These are phyloP conservation scores for Festucalex cinctus DNA, from an alignment of 2,113 vertebrate species.

Conservation along the genomic window DNA sequence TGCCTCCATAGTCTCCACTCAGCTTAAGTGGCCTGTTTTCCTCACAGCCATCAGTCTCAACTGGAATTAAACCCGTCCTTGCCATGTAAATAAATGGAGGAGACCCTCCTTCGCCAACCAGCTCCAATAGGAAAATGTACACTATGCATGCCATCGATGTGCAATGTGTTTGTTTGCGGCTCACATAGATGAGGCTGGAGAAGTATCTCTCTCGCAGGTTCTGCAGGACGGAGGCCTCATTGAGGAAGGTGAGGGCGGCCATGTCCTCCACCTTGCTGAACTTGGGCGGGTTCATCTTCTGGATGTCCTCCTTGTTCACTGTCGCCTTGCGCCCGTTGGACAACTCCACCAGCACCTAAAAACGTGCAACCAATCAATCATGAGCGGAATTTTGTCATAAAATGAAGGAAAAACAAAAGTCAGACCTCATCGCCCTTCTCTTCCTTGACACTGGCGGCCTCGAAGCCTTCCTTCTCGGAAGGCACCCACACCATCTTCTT, in stretches of 20 bases:
- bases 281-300: slow-evolving; percentile 98
- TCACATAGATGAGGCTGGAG: slow-evolving; percentile 91
- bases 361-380: too few relatives aligned
- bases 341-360: slow-evolving; percentile 83
- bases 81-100: neutral
- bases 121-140: too few relatives aligned
- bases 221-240: slow-evolving; percentile 93
- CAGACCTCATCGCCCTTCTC: slow-evolving; percentile 86
- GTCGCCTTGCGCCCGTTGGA: slow-evolving; percentile 86
- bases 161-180: neutral
- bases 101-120: neutral
- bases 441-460: slow-evolving; percentile 89
- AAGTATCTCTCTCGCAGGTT: slow-evolving; percentile 96
- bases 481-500: slow-evolving; percentile 94
- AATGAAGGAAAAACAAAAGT: too few relatives aligned
- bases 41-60: too few relatives aligned
- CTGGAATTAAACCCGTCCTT: too few relatives aligned
- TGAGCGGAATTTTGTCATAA: too few relatives aligned
- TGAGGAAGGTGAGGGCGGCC: slow-evolving; percentile 96
- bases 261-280: slow-evolving; percentile 98
- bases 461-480: slow-evolving; percentile 91
- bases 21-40: too few relatives aligned
- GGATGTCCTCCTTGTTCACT: slow-evolving; percentile 90
- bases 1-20: too few relatives aligned
- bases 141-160: too few relatives aligned